Percentiles rank a stretch among this genome's conserved stretches.
These are phyloP conservation scores for Hedya salicella DNA, from an alignment of 2,888 invertebrate species.

Conservation along the genomic window DNA sequence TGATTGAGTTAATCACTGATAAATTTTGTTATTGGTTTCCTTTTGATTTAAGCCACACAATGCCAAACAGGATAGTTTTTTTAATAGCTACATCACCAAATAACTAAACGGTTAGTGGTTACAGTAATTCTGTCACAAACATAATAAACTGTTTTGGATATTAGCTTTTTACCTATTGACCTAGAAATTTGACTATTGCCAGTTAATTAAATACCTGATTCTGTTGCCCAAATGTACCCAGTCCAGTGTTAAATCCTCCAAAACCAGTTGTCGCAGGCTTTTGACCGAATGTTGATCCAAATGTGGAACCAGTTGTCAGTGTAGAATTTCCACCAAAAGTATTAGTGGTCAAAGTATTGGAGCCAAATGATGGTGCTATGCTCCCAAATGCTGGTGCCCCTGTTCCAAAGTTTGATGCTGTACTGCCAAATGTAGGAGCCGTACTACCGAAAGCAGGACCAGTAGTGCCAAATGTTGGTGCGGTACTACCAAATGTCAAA, in stretches of 20 bases:
- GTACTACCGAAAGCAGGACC: conserved; percentile 63
- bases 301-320: conserved; percentile 29
- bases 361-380: conserved; percentile 66
- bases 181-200: too few relatives aligned
- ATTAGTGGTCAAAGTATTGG: conserved; percentile 54
- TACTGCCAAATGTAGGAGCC: conserved; percentile 64
- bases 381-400: conserved; percentile 66
- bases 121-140: too few relatives aligned
- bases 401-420: conserved; percentile 46
- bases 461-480: conserved; percentile 60
- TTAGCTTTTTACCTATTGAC: too few relatives aligned
- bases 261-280: conserved; percentile 2
- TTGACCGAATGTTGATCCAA: conserved; percentile 26
- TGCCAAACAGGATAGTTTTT: too few relatives aligned
- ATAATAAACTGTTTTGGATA: too few relatives aligned
- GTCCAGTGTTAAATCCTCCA: conserved; percentile 50
- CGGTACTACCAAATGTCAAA: conserved; percentile 52
- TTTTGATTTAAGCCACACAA: too few relatives aligned
- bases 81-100: too few relatives aligned
- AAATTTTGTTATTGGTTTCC: too few relatives aligned
- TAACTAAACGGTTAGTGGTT: too few relatives aligned
- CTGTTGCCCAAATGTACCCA: conserved; percentile 80
- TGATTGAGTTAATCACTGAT: too few relatives aligned
- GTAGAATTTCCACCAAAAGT: conserved; percentile 48
- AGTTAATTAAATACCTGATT: conserved; percentile 66